Percentiles rank a stretch among this genome's conserved stretches.
These are phyloP conservation scores for Drosophila maculinotata DNA, from an alignment of 2,888 invertebrate genomes.

Conservation along the genomic window DNA sequence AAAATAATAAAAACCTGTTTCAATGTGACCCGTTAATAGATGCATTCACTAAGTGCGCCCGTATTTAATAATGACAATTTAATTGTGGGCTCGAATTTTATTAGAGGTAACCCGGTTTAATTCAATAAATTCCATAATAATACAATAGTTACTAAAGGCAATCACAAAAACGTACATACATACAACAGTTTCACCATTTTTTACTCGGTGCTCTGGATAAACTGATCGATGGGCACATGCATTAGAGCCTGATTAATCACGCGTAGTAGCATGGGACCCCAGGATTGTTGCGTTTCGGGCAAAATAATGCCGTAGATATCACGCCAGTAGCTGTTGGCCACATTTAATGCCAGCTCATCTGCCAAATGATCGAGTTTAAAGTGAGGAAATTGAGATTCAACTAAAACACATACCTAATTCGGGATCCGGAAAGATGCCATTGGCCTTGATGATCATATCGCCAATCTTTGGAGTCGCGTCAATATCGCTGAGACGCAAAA, in stretches of 20 bases:
- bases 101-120: conserved; percentile 23
- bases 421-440: conserved; percentile 88
- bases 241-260: conserved; percentile 78
- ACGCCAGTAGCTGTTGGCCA: conserved; percentile 87
- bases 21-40: conserved; percentile 14
- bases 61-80: conserved; percentile 21
- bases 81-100: conserved; percentile 19
- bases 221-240: conserved; percentile 82
- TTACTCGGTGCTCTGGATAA: conserved; percentile 47
- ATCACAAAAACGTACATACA: conserved; percentile 31
- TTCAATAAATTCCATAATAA: conserved; percentile 22
- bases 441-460: conserved; percentile 87
- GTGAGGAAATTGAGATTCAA: no score
- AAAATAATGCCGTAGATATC: conserved; percentile 86
- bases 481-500: conserved; percentile 86
- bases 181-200: background rate
- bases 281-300: conserved; percentile 84
- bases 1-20: conserved; percentile 44
- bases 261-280: conserved; percentile 81
- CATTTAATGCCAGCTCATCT: conserved; percentile 83
- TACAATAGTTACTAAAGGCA: conserved; percentile 24
- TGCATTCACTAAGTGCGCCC: conserved; percentile 26
- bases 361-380: conserved; percentile 1
- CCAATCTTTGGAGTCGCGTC: conserved; percentile 88
- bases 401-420: conserved; percentile 87